Percentiles rank a stretch among this genome's conserved stretches.
Evolutionary conservation across 1,140 invertebrate genomes (phyloP).

Genomic region (Scaptomyza pallida): DNA sequence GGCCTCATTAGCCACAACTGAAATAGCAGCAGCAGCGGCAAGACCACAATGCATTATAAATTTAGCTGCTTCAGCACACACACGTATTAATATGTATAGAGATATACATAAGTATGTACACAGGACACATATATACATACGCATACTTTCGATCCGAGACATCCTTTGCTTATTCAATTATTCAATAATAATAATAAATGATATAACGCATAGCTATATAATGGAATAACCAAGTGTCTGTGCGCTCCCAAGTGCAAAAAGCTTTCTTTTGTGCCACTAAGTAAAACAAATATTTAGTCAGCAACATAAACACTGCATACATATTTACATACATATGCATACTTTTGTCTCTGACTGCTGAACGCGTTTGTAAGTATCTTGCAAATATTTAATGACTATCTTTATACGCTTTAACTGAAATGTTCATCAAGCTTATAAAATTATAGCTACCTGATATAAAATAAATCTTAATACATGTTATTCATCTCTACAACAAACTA

Average conservation of each 20-base stretch:
- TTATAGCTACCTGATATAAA: background rate
- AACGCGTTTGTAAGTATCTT: background rate
- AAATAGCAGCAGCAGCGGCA: constrained; percentile 28
- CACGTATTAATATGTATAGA: constrained; percentile 31
- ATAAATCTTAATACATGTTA: background rate
- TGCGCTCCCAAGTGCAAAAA: constrained; percentile 52
- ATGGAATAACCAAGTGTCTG: constrained; percentile 51
- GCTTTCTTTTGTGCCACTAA: constrained; percentile 41
- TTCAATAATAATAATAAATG: constrained; percentile 77
- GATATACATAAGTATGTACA: constrained; percentile 16
- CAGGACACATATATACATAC: too few species aligned
- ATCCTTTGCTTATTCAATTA: constrained; percentile 64
- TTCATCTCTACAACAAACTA: too few species aligned
- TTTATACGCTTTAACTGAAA: constrained; percentile 5
- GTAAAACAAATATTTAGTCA: constrained; percentile 38
- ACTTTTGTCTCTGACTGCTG: constrained; percentile 3
- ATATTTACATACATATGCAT: constrained; percentile 4
- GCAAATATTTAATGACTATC: constrained; percentile 17
- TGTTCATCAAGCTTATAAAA: background rate
- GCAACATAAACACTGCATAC: constrained; percentile 9
- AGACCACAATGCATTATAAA: constrained; percentile 71
- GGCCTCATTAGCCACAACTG: constrained; percentile 71
- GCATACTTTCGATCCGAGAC: background rate
- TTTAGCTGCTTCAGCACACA: constrained; percentile 56
- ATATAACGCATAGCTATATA: constrained; percentile 35